Evolutionary conservation across 2,888 invertebrate genomes (phyloP), one percentile per base, ranked within the genome.

Genomic region (Liopterus haemorrhoidalis): DNA sequence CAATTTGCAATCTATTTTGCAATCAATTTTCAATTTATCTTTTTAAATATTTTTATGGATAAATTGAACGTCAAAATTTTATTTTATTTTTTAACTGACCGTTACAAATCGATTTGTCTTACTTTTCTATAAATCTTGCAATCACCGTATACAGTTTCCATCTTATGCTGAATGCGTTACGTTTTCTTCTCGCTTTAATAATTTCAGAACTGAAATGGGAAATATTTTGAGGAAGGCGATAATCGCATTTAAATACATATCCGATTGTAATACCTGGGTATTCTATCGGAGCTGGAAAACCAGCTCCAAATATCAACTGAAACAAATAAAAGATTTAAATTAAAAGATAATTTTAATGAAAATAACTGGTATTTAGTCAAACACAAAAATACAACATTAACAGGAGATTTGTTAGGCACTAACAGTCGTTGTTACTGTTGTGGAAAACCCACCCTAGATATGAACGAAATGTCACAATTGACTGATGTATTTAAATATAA

Each of bases 131-230:
- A 63, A 77, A 74, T 33, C 73, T 71, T 52, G 79, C 78, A 14
- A 82, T 60, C 24, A 76, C 67, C 62, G 75, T 77, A 62, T 85
- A 85, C 50, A 82, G 71, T 55, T 75, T 76, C 82, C 82, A 82
- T 59, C 78, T 64, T 41, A 72, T 72, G 12, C 46, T 46, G 1
- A 52, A 51, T 28, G 15, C n/a, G n/a, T 61, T 50, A 39, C 54
- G 56, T 41, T 49, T 58, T 28, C 55, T 53, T 21, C 52, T 48
- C 3, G 52, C 52, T 39, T 52, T 47, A 48, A 45, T 37, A 30
- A 56, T 48, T 14, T 54, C 52, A 6, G 60, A 58, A 11, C 59
- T 60, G 32, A 57, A 55, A 41, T 53, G 49, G 9, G 57, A 54
- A 22, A 53, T 47, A 45, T 64, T 63, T 21, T 49, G 46, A 2